phyloP scores from a whole-genome alignment of 2,113 vertebrate genomes.

The Cardinalis cardinalis region DNA sequence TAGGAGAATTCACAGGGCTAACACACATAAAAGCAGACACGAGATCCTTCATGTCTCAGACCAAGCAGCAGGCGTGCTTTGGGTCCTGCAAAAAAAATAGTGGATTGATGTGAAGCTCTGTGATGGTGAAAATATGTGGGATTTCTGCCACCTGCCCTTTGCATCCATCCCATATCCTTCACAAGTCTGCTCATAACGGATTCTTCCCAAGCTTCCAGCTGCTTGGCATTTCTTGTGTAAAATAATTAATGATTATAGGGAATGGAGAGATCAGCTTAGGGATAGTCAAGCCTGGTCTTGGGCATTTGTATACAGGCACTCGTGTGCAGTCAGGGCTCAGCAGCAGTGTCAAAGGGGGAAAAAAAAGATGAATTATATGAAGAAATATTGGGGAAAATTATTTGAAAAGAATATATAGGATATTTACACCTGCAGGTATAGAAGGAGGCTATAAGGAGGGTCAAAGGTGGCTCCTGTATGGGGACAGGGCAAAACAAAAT shows the following conservation, averaged over 20 bases:
- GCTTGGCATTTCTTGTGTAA: conserved; percentile 37
- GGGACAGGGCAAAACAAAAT: accelerated
- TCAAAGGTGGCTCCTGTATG: neutral
- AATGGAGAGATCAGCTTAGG: neutral
- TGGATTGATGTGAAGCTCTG: conserved; percentile 9
- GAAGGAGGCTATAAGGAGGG: neutral
- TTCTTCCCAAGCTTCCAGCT: conserved; percentile 37
- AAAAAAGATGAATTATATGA: neutral
- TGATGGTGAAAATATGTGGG: conserved; percentile 22
- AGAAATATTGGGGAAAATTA: neutral
- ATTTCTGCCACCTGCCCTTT: conserved; percentile 49
- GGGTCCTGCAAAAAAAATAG: neutral
- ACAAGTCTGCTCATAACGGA: conserved; percentile 4
- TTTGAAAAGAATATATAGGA: neutral
- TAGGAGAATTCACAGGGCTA: conserved; percentile 26
- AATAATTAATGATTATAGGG: conserved; percentile 44
- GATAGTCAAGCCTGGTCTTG: neutral
- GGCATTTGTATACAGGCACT: neutral
- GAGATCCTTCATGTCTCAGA: conserved; percentile 42
- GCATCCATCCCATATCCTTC: neutral
- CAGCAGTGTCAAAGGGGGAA: neutral
- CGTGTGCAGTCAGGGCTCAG: accelerated
- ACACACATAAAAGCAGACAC: conserved; percentile 42
- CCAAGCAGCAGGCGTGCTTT: conserved; percentile 38
- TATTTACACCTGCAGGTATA: neutral